phyloP scores from a whole-genome alignment of 2,113 vertebrate species.

The Thomomys bottae region DNA sequence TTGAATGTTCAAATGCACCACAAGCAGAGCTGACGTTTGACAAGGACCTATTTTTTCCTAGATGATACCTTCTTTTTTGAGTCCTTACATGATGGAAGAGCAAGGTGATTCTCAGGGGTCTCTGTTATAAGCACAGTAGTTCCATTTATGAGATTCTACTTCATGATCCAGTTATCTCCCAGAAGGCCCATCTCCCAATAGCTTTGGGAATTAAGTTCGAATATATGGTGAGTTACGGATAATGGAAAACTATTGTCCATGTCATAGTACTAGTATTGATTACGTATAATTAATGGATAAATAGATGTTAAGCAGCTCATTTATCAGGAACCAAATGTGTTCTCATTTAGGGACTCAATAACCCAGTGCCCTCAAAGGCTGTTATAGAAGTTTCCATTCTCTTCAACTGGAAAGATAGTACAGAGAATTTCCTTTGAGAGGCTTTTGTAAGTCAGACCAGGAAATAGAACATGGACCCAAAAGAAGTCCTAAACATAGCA shows the following conservation, averaged over 20 bases:
- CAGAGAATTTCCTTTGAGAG: neutral
- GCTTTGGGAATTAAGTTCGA: neutral
- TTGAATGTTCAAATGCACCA: neutral
- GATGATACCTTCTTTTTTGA: neutral
- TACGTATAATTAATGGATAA: neutral
- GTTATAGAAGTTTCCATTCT: neutral
- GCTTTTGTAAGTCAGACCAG: neutral
- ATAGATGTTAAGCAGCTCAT: neutral
- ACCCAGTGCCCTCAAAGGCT: neutral
- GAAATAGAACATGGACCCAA: neutral
- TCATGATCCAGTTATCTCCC: neutral
- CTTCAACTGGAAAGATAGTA: neutral
- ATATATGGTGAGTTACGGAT: neutral
- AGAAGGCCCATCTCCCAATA: neutral
- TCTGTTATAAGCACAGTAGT: neutral
- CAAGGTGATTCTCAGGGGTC: neutral
- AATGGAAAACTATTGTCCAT: neutral
- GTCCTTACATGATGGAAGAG: neutral
- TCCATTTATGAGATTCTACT: neutral
- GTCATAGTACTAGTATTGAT: neutral
- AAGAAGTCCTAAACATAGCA: neutral
- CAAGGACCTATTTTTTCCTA: neutral
- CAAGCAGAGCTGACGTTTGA: neutral
- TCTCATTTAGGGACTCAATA: neutral
- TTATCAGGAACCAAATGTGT: neutral